Evolutionary conservation across 2,797 vertebrate species (phyloP).

Genomic region (Onychomys leucogaster): DNA sequence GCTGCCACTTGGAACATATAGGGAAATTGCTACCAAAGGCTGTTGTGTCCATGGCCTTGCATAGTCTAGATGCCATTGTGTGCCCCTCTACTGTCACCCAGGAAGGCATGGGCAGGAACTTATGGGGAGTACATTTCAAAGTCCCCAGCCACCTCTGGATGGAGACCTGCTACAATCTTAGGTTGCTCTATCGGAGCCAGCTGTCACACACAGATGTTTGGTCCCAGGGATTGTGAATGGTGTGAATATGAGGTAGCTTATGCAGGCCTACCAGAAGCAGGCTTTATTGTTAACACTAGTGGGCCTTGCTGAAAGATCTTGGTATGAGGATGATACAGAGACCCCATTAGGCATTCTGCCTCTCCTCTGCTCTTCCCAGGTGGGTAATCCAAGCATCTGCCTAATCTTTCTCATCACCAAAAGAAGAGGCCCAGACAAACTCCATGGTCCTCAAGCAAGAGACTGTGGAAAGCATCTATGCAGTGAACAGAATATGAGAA

Average conservation of each 20-base stretch:
- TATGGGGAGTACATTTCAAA: neutral
- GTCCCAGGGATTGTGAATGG: neutral
- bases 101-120: neutral
- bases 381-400: neutral
- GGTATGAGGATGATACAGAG: neutral
- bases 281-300: neutral
- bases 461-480: neutral
- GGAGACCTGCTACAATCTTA: neutral
- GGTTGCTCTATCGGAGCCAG: neutral
- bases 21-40: neutral
- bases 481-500: neutral
- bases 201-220: neutral
- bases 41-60: neutral
- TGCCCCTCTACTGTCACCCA: neutral
- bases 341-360: neutral
- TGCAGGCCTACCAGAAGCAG: neutral
- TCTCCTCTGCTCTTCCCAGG: neutral
- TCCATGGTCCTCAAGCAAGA: neutral
- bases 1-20: neutral
- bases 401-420: neutral
- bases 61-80: accelerated
- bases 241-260: neutral
- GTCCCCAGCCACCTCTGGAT: neutral
- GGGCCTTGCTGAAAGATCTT: neutral
- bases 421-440: neutral